These are phyloP conservation scores for Eustalomyia histrio DNA, from an alignment of 2,888 invertebrate genomes.

Conservation along the genomic window DNA sequence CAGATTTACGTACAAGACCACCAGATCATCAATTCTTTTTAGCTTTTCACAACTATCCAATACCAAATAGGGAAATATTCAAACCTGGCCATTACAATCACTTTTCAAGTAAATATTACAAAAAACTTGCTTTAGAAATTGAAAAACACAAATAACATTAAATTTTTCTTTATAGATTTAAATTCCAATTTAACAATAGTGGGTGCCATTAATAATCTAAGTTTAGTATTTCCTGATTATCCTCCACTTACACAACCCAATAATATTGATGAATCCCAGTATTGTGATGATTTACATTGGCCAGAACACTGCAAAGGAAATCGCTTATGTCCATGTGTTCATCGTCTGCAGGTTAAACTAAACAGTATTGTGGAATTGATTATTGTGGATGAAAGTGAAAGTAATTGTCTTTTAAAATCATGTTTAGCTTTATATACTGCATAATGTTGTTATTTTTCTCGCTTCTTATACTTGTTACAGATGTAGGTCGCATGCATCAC, in stretches of 20 bases:
- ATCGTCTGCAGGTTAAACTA: conserved; percentile 70
- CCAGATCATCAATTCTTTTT: conserved; percentile 71
- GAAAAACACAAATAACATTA: background rate
- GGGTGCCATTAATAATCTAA: conserved; percentile 85
- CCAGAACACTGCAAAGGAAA: conserved; percentile 67
- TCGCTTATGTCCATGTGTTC: conserved; percentile 70
- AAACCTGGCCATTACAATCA: conserved; percentile 67
- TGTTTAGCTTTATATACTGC: background rate
- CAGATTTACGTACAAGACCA: conserved; percentile 57
- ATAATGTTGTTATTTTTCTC: background rate
- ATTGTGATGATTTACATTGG: conserved; percentile 69
- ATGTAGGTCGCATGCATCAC: conserved; percentile 74
- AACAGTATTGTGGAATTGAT: conserved; percentile 74
- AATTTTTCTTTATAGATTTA: conserved; percentile 63
- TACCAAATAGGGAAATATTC: conserved; percentile 69
- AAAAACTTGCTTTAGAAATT: background rate
- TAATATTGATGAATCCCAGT: conserved; percentile 72
- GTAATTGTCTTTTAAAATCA: conserved; percentile 67
- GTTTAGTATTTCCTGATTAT: conserved; percentile 88
- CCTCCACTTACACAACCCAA: conserved; percentile 86
- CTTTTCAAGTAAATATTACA: conserved; percentile 74
- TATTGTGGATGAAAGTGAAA: conserved; percentile 73
- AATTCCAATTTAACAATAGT: conserved; percentile 69
- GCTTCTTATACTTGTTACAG: conserved; percentile 64
- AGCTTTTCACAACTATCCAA: conserved; percentile 69